Percentiles rank a stretch among this genome's conserved stretches.
Conservation (phyloP, 2,888 invertebrate genomes). For the Reticulitermes lucifugus region DNA sequence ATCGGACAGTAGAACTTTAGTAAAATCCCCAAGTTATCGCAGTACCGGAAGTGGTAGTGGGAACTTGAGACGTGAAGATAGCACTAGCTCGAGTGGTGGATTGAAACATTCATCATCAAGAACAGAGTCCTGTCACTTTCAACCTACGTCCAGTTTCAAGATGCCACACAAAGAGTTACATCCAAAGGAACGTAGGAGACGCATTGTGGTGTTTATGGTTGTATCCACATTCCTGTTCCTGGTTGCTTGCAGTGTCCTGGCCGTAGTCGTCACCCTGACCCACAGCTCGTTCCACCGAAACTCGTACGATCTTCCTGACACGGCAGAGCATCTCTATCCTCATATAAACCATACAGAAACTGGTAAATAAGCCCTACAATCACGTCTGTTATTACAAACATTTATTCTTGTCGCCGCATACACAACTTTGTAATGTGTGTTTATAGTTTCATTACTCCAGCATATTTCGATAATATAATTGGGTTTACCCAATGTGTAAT, state of each 20-base stretch:
- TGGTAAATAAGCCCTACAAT: background rate
- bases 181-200: slow-evolving; percentile 72
- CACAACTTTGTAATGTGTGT: too few species aligned
- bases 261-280: slow-evolving; percentile 82
- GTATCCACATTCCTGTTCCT: slow-evolving; percentile 80
- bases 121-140: background rate
- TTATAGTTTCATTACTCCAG: too few species aligned
- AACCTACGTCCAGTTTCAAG: slow-evolving; percentile 49
- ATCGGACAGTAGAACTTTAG: slow-evolving; percentile 54
- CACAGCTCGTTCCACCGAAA: slow-evolving; percentile 67
- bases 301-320: background rate
- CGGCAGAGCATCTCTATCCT: slow-evolving; percentile 25
- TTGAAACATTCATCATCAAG: background rate
- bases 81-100: background rate
- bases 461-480: too few species aligned
- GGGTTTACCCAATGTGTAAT: too few species aligned
- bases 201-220: slow-evolving; percentile 77
- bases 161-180: slow-evolving; percentile 45
- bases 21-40: background rate
- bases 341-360: background rate
- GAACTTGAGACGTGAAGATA: slow-evolving; percentile 6
- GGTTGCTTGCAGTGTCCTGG: slow-evolving; percentile 78
- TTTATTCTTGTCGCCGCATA: too few species aligned
- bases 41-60: background rate
- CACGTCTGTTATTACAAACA: too few species aligned